A percentile compares a stretch with the other conserved stretches of the same genome.
These are phyloP conservation scores for Glyptemys insculpta DNA, from an alignment of 2,797 vertebrate species.

Conservation along the genomic window DNA sequence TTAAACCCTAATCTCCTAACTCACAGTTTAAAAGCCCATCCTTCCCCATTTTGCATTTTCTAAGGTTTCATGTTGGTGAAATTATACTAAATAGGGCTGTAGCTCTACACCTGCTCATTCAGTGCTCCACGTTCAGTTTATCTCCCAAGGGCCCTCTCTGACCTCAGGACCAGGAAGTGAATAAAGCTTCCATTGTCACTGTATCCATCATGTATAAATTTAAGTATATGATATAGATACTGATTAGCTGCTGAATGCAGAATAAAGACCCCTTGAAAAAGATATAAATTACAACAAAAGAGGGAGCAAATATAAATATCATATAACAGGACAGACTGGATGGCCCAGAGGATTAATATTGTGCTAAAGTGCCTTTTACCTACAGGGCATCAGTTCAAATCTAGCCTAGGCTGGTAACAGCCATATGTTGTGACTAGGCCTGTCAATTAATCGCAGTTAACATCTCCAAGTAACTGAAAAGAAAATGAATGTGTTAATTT, in stretches of 20 bases:
- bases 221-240: background rate
- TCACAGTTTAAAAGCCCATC: background rate
- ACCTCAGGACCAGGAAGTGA: background rate
- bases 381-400: background rate
- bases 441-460: too few species aligned
- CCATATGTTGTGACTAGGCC: rapidly evolving
- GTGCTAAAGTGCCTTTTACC: background rate
- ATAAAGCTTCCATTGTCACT: background rate
- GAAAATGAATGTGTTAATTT: too few species aligned
- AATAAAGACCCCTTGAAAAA: background rate
- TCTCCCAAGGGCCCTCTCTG: background rate
- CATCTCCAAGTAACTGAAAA: too few species aligned
- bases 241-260: background rate
- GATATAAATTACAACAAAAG: rapidly evolving
- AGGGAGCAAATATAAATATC: background rate
- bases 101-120: background rate
- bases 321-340: background rate
- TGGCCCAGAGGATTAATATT: rapidly evolving
- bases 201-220: background rate
- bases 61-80: background rate
- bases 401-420: rapidly evolving
- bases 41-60: background rate
- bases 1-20: background rate
- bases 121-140: background rate
- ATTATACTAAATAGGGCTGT: background rate